A percentile compares a stretch with the other conserved stretches of the same genome.
Conservation (phyloP, 2,888 invertebrate genomes). For the Drymonia ruficornis region DNA sequence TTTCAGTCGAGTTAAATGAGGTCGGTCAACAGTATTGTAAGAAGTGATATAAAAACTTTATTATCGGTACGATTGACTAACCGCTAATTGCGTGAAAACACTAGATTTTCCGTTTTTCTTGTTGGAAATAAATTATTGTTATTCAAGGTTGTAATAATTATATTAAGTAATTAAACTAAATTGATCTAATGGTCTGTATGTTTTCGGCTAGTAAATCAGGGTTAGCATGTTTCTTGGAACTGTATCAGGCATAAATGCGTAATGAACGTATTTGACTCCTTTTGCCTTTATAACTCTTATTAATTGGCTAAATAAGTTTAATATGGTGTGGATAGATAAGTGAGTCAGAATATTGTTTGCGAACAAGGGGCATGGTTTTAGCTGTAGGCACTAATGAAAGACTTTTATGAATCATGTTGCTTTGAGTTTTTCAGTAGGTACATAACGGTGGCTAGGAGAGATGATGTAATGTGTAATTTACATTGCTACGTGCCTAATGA, state of each 20-base stretch:
- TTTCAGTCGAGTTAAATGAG: constrained; percentile 59
- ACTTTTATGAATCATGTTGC: too few relatives aligned
- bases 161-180: constrained; percentile 8
- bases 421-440: too few relatives aligned
- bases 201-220: background rate
- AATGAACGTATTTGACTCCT: background rate
- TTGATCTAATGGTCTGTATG: background rate
- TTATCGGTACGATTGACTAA: constrained; percentile 59
- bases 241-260: too few relatives aligned
- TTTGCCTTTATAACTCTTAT: background rate
- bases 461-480: too few relatives aligned
- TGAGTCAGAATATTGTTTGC: too few relatives aligned
- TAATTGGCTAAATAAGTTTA: too few relatives aligned
- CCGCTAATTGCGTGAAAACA: constrained; percentile 63
- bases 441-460: too few relatives aligned
- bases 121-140: constrained; percentile 32
- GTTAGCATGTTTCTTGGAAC: background rate
- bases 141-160: constrained; percentile 33
- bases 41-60: constrained; percentile 66
- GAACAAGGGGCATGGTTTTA: too few relatives aligned
- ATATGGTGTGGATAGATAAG: too few relatives aligned
- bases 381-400: too few relatives aligned
- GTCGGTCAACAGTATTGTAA: constrained; percentile 59
- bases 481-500: background rate
- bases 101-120: constrained; percentile 54